Conservation (phyloP, 2,888 invertebrate species). For the Azorinus chamasolen region DNA sequence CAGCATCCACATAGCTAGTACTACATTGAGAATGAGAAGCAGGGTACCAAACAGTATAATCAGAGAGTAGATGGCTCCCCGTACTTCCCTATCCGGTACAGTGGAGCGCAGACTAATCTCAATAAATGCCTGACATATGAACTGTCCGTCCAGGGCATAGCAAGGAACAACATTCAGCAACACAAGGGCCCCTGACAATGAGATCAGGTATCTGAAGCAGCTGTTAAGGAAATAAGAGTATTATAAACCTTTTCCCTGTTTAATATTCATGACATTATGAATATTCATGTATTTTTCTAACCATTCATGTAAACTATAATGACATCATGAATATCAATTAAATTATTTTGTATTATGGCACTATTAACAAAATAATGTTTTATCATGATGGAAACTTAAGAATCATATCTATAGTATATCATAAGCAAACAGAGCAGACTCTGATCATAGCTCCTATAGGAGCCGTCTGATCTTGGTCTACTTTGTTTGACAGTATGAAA, state of each 20-base stretch:
- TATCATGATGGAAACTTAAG: too few species aligned
- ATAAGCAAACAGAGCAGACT: too few species aligned
- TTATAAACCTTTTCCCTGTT: too few species aligned
- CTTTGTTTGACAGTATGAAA: too few species aligned
- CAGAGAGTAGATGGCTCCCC: slow-evolving; percentile 90
- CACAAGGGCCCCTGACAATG: slow-evolving; percentile 93
- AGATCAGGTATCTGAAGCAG: slow-evolving; percentile 89
- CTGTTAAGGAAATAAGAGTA: slow-evolving; percentile 28
- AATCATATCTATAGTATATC: too few species aligned
- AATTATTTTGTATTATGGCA: background rate
- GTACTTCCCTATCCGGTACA: slow-evolving; percentile 78
- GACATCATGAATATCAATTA: too few species aligned
- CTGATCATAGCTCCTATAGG: too few species aligned
- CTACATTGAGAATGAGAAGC: slow-evolving; percentile 89
- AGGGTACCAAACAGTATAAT: slow-evolving; percentile 92
- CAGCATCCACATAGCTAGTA: slow-evolving; percentile 87
- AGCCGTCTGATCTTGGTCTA: too few species aligned
- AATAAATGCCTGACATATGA: slow-evolving; percentile 90
- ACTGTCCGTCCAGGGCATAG: slow-evolving; percentile 97
- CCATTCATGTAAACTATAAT: too few species aligned
- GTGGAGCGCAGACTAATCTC: slow-evolving; percentile 81
- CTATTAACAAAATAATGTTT: background rate
- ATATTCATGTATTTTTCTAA: background rate
- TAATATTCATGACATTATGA: too few species aligned
- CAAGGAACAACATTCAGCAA: slow-evolving; percentile 97